Evolutionary conservation across 1,140 invertebrate genomes (phyloP).

Genomic region (Ladona fulva): DNA sequence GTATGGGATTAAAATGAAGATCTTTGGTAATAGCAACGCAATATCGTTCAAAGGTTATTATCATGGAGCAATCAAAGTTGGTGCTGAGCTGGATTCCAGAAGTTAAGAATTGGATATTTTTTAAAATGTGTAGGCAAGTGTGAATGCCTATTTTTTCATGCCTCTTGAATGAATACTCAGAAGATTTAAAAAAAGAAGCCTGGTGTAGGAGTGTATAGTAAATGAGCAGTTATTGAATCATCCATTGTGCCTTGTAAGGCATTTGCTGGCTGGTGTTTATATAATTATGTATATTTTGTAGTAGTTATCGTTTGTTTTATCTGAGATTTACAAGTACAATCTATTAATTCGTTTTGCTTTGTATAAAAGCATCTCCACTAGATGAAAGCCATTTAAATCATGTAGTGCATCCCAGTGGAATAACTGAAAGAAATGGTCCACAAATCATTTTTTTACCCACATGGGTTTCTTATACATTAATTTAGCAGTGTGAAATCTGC

Average conservation of each 20-base stretch:
- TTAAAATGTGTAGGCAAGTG: background rate
- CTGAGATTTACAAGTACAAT: constrained; percentile 7
- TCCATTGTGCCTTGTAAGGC: background rate
- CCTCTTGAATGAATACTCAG: background rate
- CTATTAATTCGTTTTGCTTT: background rate
- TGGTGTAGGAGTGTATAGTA: background rate
- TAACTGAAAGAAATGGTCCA: background rate
- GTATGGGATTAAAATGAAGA: background rate
- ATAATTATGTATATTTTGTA: constrained; percentile 5
- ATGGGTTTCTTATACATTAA: background rate
- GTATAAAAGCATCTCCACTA: constrained; percentile 5
- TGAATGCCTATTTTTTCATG: constrained; percentile 2
- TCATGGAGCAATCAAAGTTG: background rate
- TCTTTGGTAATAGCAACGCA: background rate
- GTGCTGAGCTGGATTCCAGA: background rate
- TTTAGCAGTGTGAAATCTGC: background rate
- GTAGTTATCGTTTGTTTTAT: constrained; percentile 1
- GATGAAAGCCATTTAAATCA: background rate
- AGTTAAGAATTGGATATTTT: constrained; percentile 5
- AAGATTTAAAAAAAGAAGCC: background rate
- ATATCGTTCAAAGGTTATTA: background rate
- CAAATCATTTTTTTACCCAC: background rate
- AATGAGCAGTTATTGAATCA: background rate
- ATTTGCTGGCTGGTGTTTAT: background rate
- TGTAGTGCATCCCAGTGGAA: background rate